Conservation (phyloP, 2,888 invertebrate genomes). For the Caenorhabditis sp. region DNA sequence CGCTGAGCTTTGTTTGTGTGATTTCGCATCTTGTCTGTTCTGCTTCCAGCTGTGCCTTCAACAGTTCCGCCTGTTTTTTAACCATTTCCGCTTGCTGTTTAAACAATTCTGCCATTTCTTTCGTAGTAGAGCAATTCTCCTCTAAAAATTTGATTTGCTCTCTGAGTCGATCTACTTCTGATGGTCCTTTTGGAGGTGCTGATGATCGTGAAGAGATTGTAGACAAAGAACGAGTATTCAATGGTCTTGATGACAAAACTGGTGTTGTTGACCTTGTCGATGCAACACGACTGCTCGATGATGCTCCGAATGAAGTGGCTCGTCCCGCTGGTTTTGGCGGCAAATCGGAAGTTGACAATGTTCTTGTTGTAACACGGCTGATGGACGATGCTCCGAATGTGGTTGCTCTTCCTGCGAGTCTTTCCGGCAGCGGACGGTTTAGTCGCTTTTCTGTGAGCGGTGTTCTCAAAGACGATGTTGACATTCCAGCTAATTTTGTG, state of each 20-base stretch:
- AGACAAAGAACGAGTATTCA: neutral
- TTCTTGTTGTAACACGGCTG: neutral
- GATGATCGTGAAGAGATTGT: neutral
- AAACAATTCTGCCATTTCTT: neutral
- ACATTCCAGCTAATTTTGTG: neutral
- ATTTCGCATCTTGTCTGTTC: neutral
- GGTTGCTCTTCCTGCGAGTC: slow-evolving; percentile 8
- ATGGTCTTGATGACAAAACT: neutral
- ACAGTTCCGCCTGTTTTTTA: neutral
- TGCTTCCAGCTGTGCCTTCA: neutral
- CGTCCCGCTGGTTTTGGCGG: neutral
- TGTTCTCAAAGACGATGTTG: neutral
- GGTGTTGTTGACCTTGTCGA: neutral
- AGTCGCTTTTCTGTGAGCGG: neutral
- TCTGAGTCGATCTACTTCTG: slow-evolving; percentile 2
- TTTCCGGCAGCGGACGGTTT: neutral
- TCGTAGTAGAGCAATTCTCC: neutral
- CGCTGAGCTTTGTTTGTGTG: neutral
- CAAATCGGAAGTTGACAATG: neutral
- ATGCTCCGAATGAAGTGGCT: neutral
- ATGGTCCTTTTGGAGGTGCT: neutral
- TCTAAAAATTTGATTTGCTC: neutral
- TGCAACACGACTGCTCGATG: neutral
- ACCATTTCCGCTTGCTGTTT: neutral
- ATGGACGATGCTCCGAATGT: slow-evolving; percentile 1